Conservation (phyloP, 2,113 vertebrate genomes). For the Probosciger aterrimus region DNA sequence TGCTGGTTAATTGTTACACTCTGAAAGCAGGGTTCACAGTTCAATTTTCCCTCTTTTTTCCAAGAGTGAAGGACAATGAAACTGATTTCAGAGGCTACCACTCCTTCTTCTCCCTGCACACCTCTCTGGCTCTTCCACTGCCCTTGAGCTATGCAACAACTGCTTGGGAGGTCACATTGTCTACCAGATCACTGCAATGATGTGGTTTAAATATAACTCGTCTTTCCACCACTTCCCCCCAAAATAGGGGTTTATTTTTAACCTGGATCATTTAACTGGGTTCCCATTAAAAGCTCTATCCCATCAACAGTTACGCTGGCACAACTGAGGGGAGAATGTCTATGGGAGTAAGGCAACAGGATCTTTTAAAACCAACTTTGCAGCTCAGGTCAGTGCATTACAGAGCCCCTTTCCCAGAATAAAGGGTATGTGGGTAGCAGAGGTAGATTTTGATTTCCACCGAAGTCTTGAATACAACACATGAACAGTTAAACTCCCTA, state of each 20-base stretch:
- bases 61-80: not conserved
- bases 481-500: not conserved
- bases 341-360: fast-evolving
- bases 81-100: not conserved
- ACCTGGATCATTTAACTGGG: not conserved
- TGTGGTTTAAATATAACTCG: not conserved
- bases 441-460: not conserved
- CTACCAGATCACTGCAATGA: too few species aligned
- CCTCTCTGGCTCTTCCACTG: not conserved
- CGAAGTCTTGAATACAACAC: not conserved
- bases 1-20: not conserved
- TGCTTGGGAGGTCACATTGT: not conserved
- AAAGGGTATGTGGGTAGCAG: not conserved
- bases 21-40: not conserved
- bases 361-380: not conserved
- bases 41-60: not conserved
- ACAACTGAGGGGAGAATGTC: not conserved
- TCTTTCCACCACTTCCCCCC: not conserved
- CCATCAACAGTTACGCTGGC: not conserved
- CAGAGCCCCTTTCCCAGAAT: not conserved
- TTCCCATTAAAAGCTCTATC: not conserved
- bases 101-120: not conserved
- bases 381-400: not conserved
- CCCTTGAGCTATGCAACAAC: not conserved
- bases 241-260: not conserved